phyloP scores from a whole-genome alignment of 2,888 invertebrate species.

The Dicranocentrus wangi region DNA sequence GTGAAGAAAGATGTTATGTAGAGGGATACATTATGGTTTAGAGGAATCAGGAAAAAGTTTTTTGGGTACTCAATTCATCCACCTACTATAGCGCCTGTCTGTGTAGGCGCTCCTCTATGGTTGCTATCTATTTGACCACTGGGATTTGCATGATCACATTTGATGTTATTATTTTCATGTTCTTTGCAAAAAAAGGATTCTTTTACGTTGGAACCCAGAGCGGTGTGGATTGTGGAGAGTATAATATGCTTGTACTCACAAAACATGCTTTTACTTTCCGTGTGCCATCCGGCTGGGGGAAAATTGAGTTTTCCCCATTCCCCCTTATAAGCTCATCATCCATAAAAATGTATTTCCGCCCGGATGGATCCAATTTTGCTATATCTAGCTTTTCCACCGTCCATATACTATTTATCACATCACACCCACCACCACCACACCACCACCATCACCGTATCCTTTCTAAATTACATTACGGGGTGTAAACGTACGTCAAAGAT shows the following conservation, averaged over 20 bases:
- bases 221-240: background rate
- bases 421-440: too few relatives aligned
- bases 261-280: background rate
- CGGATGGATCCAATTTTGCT: background rate
- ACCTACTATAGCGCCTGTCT: too few relatives aligned
- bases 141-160: slow-evolving; percentile 20
- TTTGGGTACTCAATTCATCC: too few relatives aligned
- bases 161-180: background rate
- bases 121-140: slow-evolving; percentile 6
- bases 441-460: too few relatives aligned
- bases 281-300: background rate
- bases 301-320: background rate
- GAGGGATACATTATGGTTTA: too few relatives aligned
- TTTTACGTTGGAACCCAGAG: background rate
- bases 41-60: too few relatives aligned
- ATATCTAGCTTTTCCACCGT: background rate
- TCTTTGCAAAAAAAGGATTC: background rate
- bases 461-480: too few relatives aligned
- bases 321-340: too few relatives aligned
- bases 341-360: too few relatives aligned
- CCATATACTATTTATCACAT: background rate
- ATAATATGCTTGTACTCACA: background rate
- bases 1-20: too few relatives aligned
- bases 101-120: too few relatives aligned
- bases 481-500: too few relatives aligned